Conservation (phyloP, 2,113 vertebrate genomes). For the Rhineura floridana region DNA sequence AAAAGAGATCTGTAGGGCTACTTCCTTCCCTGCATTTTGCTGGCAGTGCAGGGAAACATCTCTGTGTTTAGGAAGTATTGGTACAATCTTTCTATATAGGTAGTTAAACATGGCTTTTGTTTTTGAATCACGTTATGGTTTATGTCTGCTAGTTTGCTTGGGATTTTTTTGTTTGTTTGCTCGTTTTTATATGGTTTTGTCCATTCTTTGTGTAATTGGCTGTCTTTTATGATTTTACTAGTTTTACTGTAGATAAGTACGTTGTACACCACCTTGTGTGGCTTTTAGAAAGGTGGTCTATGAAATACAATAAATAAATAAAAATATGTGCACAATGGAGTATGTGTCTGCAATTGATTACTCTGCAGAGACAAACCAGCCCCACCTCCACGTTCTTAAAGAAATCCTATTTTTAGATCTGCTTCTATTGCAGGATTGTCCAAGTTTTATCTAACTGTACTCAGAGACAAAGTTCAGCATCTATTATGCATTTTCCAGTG, state of each 20-base stretch:
- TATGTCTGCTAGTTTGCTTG: too few species aligned
- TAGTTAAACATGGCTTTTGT: not conserved
- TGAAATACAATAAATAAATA: not conserved
- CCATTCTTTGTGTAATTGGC: not conserved
- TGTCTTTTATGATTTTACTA: too few species aligned
- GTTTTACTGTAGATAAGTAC: not conserved
- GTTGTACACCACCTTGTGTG: not conserved
- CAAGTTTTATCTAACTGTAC: not conserved
- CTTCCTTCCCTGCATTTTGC: not conserved
- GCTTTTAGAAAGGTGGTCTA: not conserved
- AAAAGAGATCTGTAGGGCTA: not conserved
- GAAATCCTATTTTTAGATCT: not conserved
- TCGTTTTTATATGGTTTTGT: not conserved
- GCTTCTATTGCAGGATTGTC: not conserved
- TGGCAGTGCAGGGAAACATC: not conserved
- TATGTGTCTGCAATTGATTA: not conserved
- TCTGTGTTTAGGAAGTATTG: not conserved
- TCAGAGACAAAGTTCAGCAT: not conserved
- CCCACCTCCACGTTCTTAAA: constrained; percentile 7
- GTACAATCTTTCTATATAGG: not conserved
- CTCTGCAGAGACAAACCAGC: not conserved
- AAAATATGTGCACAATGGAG: not conserved
- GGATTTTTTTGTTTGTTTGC: too few species aligned
- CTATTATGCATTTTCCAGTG: not conserved
- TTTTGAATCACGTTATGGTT: too few species aligned